Percentiles rank a stretch among this genome's conserved stretches.
Evolutionary conservation across 30 jellyfish, hydroid and myxozoan species (phyloP).

Genomic region (Rhopilema esculentum): DNA sequence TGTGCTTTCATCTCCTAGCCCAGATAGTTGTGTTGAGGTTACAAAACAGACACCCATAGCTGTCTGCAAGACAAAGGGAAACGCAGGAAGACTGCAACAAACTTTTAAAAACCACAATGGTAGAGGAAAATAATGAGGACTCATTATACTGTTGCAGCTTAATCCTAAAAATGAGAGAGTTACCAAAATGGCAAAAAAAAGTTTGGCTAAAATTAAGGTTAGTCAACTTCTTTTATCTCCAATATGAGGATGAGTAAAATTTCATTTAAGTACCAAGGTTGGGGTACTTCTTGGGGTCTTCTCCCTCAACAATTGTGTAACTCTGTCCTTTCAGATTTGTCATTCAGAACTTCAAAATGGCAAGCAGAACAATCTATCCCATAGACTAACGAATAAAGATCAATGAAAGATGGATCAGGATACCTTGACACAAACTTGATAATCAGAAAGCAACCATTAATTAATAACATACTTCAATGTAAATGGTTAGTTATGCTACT

Average conservation of each 20-base stretch:
- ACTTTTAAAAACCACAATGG: not conserved
- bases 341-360: too few species aligned
- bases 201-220: slow-evolving; percentile 3
- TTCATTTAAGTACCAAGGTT: too few species aligned
- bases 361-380: too few species aligned
- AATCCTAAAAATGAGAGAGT: not conserved
- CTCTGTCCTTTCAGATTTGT: too few species aligned
- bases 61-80: not conserved
- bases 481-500: not conserved
- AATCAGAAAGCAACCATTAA: too few species aligned
- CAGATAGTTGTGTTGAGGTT: not conserved
- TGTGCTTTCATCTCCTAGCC: not conserved
- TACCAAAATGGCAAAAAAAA: not conserved
- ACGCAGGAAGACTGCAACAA: not conserved
- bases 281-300: too few species aligned
- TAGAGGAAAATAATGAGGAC: slow-evolving; percentile 4
- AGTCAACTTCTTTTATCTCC: slow-evolving; percentile 1
- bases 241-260: slow-evolving; percentile 11
- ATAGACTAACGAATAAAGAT: too few species aligned
- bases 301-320: too few species aligned
- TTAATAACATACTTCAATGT: too few species aligned
- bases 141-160: slow-evolving; percentile 3
- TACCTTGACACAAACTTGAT: too few species aligned
- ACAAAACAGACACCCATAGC: slow-evolving; percentile 1
- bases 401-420: too few species aligned